Conservation (phyloP, 2,797 vertebrate genomes). For the Enteromius thamalakanensis region DNA sequence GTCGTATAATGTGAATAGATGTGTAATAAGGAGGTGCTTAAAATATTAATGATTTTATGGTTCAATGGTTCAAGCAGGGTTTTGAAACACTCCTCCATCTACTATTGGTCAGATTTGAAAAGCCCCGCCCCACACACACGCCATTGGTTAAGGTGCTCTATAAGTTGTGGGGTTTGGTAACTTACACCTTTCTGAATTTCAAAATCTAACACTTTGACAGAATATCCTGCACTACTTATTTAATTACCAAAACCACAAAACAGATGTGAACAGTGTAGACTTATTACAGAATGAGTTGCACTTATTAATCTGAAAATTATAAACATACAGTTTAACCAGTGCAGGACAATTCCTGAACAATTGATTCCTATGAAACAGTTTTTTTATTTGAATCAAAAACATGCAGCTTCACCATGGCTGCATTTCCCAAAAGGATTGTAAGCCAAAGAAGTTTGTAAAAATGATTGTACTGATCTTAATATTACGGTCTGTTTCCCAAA, state of each 20-base stretch:
- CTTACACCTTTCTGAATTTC: not conserved
- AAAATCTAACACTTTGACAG: not conserved
- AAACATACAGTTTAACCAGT: not conserved
- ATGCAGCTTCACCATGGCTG: not conserved
- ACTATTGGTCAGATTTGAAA: not conserved
- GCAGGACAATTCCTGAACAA: not conserved
- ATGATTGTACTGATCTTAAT: too few species aligned
- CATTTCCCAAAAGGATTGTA: too few species aligned
- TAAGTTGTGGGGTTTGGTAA: too few species aligned
- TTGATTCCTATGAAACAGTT: not conserved
- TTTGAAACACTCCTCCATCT: not conserved
- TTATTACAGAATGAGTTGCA: not conserved
- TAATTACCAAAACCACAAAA: not conserved
- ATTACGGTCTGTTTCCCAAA: too few species aligned
- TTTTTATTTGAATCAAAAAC: slow-evolving; percentile 1
- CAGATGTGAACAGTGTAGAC: not conserved
- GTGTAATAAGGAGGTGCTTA: not conserved
- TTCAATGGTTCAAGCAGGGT: not conserved
- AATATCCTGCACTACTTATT: not conserved
- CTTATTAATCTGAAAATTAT: not conserved
- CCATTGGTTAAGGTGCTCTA: not conserved
- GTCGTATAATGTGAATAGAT: not conserved
- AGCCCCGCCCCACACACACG: not conserved
- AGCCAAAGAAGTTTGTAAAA: too few species aligned
- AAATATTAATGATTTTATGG: not conserved